phyloP scores from a whole-genome alignment of 2,113 vertebrate species.

The Ammodytes dubius region DNA sequence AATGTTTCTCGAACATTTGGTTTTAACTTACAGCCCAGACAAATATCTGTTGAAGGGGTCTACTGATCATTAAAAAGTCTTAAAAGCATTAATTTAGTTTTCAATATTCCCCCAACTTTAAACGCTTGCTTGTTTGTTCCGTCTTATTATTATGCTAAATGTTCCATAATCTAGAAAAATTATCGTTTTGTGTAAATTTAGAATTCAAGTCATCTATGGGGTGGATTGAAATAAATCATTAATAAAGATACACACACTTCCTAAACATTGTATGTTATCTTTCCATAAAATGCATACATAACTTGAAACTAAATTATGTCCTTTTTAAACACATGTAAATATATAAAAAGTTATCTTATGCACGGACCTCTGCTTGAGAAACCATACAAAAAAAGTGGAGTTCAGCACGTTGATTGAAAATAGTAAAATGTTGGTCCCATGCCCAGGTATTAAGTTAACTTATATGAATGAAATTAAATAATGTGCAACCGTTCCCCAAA shows the following conservation, averaged over 20 bases:
- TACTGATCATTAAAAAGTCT: not conserved
- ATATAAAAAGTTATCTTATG: too few species aligned
- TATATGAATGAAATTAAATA: not conserved
- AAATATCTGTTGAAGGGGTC: not conserved
- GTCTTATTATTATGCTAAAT: too few species aligned
- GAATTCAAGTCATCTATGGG: too few species aligned
- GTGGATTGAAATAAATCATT: too few species aligned
- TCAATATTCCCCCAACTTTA: too few species aligned
- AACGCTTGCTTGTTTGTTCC: not conserved
- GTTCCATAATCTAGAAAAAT: too few species aligned
- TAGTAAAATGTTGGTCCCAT: not conserved
- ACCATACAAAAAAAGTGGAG: not conserved
- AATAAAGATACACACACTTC: too few species aligned
- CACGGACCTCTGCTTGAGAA: not conserved
- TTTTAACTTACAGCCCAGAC: not conserved
- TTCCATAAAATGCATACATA: not conserved
- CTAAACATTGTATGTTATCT: not conserved
- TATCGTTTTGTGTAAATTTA: too few species aligned
- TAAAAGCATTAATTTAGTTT: too few species aligned
- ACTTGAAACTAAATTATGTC: not conserved
- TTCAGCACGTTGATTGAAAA: not conserved
- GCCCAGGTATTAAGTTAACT: not conserved
- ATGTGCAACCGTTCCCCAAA: not conserved
- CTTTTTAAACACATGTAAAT: too few species aligned
- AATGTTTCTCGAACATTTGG: not conserved